Base-by-base conservation (phyloP, 2,888 invertebrate genomes). In the Drosophila vallismaia region DNA sequence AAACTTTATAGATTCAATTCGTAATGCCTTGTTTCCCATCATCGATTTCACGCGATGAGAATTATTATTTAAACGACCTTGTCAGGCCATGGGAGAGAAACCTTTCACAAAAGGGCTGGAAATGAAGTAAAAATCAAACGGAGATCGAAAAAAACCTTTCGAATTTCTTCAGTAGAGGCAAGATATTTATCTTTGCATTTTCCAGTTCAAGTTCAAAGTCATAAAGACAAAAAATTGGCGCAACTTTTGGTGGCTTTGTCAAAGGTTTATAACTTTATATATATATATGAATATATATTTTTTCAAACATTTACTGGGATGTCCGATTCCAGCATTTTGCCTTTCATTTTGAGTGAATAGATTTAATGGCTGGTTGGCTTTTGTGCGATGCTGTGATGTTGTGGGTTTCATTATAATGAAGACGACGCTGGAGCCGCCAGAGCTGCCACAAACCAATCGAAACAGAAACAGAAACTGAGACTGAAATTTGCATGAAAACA, bases 181-280 rank as follows among this genome's bases (percentile, higher is more conserved):
- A 42, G 24, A n/a, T 31, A 26, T 31, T 42, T 67, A 19, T 73
- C 48, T 36, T 29, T 28, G 48, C 67, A 33, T 64, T 51, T 45
- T 48, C 58, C 74, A 83, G 71, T 83, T 83, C 83, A 83, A 83
- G 83, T 83, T 83, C 83, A 83, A 88, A 83, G 81, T 77, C 86
- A 86, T 88, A 86, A 83, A 57, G 28, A 48, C 14, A 19, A 4
- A 55, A 70, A 79, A 76, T 68, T 84, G 87, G 56, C 74, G 81
- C 69, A 81, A 84, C 71, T 53, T 58, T 68, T 63, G 46, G 52
- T 63, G 46, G 52, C n/a, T n/a, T n/a, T 36, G 36, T n/a, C 36
- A 36, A 36, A 36, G 36, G 36, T 36, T n/a, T 36, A 36, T 36
- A n/a, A 5, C 9, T 9, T 1, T 33, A n/a, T 36, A 36, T 36